These are phyloP conservation scores for Thrips palmi DNA, from an alignment of 1,140 invertebrate species.

Conservation along the genomic window DNA sequence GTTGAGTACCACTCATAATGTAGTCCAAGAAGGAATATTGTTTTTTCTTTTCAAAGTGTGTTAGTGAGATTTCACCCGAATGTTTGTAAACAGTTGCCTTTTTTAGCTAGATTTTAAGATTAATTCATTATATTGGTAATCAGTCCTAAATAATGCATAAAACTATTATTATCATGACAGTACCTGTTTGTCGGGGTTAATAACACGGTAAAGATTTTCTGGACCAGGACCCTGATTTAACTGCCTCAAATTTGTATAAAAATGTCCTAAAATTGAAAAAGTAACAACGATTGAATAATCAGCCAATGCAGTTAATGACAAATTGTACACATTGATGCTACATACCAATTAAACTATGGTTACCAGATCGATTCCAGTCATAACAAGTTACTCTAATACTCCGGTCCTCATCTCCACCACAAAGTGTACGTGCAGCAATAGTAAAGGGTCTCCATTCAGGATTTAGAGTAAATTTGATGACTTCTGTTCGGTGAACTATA, in stretches of 20 bases:
- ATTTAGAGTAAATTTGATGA: slow-evolving; percentile 30
- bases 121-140: slow-evolving; percentile 1
- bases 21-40: slow-evolving; percentile 35
- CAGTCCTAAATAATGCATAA: neutral
- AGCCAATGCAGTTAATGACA: neutral
- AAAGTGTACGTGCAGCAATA: slow-evolving; percentile 28
- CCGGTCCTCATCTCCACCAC: slow-evolving; percentile 38
- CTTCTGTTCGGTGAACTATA: slow-evolving; percentile 26
- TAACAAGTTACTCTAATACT: slow-evolving; percentile 22
- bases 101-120: slow-evolving; percentile 9
- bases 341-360: slow-evolving; percentile 16
- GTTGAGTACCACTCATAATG: slow-evolving; percentile 30
- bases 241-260: slow-evolving; percentile 16
- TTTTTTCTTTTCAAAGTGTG: slow-evolving; percentile 18
- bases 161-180: neutral
- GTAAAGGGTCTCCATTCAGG: slow-evolving; percentile 35
- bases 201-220: slow-evolving; percentile 11
- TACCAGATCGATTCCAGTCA: slow-evolving; percentile 18
- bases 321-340: too few species aligned
- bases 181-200: slow-evolving; percentile 18
- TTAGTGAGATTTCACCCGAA: slow-evolving; percentile 19
- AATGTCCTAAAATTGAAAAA: slow-evolving; percentile 14
- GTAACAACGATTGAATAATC: neutral
- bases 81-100: slow-evolving; percentile 17
- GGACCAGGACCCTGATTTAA: slow-evolving; percentile 13